Evolutionary conservation across 1,140 invertebrate genomes (phyloP).

Genomic region (Drosophila albomicans): DNA sequence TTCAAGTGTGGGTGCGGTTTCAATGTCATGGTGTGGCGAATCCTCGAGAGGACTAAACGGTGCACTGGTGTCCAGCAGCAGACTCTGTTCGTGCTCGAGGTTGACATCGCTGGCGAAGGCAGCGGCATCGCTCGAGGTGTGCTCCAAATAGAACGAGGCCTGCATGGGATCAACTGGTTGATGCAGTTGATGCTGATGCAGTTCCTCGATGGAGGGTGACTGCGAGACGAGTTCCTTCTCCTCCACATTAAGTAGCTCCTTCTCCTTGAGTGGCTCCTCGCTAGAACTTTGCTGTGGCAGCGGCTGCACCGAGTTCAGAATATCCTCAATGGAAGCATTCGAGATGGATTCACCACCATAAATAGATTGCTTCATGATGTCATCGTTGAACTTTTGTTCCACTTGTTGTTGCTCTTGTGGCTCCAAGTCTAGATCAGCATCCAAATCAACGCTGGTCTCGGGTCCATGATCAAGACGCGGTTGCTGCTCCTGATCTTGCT

Average conservation of each 20-base stretch:
- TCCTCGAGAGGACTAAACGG: slow-evolving; percentile 54
- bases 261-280: slow-evolving; percentile 54
- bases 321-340: slow-evolving; percentile 70
- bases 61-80: slow-evolving; percentile 68
- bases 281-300: slow-evolving; percentile 46
- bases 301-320: slow-evolving; percentile 78
- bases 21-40: slow-evolving; percentile 15
- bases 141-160: slow-evolving; percentile 75
- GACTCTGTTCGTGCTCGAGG: slow-evolving; percentile 43
- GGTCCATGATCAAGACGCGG: slow-evolving; percentile 70
- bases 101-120: slow-evolving; percentile 19
- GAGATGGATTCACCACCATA: slow-evolving; percentile 53
- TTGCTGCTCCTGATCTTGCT: slow-evolving; percentile 28
- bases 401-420: slow-evolving; percentile 4
- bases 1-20: slow-evolving; percentile 57
- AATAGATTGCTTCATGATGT: slow-evolving; percentile 72
- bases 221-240: slow-evolving; percentile 78
- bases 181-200: slow-evolving; percentile 62
- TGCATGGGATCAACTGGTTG: slow-evolving; percentile 69
- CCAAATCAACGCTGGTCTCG: slow-evolving; percentile 76
- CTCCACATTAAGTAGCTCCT: slow-evolving; percentile 70
- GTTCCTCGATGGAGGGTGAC: slow-evolving; percentile 77
- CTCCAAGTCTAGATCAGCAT: slow-evolving; percentile 45
- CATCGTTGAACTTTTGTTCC: slow-evolving; percentile 22
- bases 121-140: slow-evolving; percentile 65